Evolutionary conservation across 1,140 invertebrate genomes (phyloP), one percentile per base, ranked within the genome.

Genomic region (Xylocopa sonorina): DNA sequence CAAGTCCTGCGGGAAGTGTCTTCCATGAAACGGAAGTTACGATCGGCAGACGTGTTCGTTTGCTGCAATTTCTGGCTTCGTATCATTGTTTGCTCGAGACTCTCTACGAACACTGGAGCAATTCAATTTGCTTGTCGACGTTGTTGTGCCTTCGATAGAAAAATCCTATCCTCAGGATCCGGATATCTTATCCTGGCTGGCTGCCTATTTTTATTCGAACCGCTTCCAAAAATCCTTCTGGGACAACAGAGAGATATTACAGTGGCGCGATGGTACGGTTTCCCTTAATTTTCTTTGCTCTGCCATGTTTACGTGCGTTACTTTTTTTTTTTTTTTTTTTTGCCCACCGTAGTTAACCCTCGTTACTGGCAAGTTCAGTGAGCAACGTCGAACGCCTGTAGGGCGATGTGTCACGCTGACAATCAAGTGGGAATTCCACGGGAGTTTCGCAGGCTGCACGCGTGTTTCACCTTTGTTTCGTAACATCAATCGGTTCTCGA

Each of bases 181-280:
- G 73, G 60, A 66, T 76, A 55, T 67, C 63, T 76, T 57, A 43
- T 24, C 50, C 34, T 57, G 73, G 73, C 63, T 67, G 27, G 48
- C 27, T 57, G 73, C 73, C 73, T 76, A 55, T 76, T 76, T 76
- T 57, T 55, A 53, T 57, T 43, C 63, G 50, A 67, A 55, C 55
- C 63, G 67, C 41, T 4, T 24, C 14, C 62, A 27, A n/a, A 69
- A 41, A 24, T 50, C 73, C 63, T 55, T n/a, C 14, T n/a, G 73
- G 51, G 62, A 76, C 50, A 38, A 7, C 9, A 27, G 27, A 32
- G 3, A 50, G 32, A 18, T n/a, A 50, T 3, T n/a, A 29, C n/a
- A n/a, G n/a, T n/a, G n/a, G n/a, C n/a, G n/a, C n/a, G n/a, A n/a
- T n/a, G n/a, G n/a, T n/a, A n/a, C n/a, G n/a, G n/a, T n/a, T n/a